Evolutionary conservation across 2,113 vertebrate species (phyloP).

Genomic region (Acanthochromis polyacanthus): DNA sequence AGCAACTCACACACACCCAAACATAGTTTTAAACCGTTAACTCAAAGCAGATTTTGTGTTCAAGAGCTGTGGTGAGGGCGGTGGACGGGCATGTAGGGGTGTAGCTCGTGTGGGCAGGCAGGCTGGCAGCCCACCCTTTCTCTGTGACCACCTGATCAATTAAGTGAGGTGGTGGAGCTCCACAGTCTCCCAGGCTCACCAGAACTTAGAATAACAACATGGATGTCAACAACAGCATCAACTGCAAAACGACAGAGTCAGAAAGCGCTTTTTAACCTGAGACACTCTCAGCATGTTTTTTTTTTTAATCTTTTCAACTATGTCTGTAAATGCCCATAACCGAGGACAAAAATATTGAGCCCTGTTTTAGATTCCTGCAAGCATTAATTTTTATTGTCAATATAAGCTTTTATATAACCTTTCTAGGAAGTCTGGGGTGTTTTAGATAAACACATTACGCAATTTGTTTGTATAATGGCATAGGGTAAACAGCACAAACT

Average conservation of each 20-base stretch:
- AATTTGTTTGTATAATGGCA: slow-evolving; percentile 77
- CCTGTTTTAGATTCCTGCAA: slow-evolving; percentile 52
- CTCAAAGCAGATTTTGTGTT: slow-evolving; percentile 78
- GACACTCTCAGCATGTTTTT: neutral
- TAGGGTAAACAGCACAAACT: slow-evolving; percentile 80
- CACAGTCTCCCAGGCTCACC: slow-evolving; percentile 47
- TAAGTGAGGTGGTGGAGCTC: slow-evolving; percentile 63
- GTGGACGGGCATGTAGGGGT: slow-evolving; percentile 63
- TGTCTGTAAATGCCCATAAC: slow-evolving; percentile 27
- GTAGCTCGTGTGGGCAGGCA: slow-evolving; percentile 71
- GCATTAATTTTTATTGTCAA: slow-evolving; percentile 68
- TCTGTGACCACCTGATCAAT: slow-evolving; percentile 75
- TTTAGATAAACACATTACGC: slow-evolving; percentile 76
- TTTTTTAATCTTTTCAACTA: slow-evolving; percentile 12
- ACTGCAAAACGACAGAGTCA: slow-evolving; percentile 4
- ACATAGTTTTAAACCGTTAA: slow-evolving; percentile 71
- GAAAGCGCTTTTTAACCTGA: slow-evolving; percentile 23
- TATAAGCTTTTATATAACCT: slow-evolving; percentile 70
- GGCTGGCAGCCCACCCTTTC: slow-evolving; percentile 68
- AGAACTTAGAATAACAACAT: slow-evolving; percentile 55
- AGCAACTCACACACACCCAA: slow-evolving; percentile 46
- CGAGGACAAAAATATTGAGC: slow-evolving; percentile 22
- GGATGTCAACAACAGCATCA: slow-evolving; percentile 52
- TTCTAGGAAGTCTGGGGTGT: slow-evolving; percentile 50
- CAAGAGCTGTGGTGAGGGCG: slow-evolving; percentile 64